phyloP scores from a whole-genome alignment of 2,888 invertebrate species.

The Eilema sororculum region DNA sequence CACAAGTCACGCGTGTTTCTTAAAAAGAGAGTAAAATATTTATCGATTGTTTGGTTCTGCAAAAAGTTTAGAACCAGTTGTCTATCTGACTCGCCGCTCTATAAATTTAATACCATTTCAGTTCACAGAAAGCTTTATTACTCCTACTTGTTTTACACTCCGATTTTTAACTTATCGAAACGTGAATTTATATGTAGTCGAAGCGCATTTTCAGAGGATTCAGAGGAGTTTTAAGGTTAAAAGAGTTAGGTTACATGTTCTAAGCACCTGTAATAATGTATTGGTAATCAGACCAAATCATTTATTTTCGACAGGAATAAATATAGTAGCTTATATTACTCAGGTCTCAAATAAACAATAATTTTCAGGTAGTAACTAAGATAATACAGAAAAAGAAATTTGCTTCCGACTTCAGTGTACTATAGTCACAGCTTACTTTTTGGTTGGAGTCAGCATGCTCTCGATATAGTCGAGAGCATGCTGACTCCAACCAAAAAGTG shows the following conservation, averaged over 20 bases:
- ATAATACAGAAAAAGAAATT: too few species aligned
- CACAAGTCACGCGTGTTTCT: neutral
- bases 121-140: slow-evolving; percentile 67
- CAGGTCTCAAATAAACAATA: too few species aligned
- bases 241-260: too few species aligned
- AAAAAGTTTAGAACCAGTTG: neutral
- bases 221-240: neutral
- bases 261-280: too few species aligned
- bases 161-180: neutral
- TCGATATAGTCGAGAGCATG: too few species aligned
- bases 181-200: neutral
- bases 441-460: too few species aligned
- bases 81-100: slow-evolving; percentile 51
- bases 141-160: slow-evolving; percentile 60
- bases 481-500: too few species aligned
- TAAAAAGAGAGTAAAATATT: neutral
- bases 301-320: neutral
- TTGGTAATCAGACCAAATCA: neutral
- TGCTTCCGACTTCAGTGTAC: too few species aligned
- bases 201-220: neutral
- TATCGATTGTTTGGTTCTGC: neutral
- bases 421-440: too few species aligned
- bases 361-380: too few species aligned
- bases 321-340: too few species aligned
- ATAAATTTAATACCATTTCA: slow-evolving; percentile 72